Evolutionary conservation across 2,888 invertebrate genomes (phyloP), one percentile per base, ranked within the genome.

Genomic region (Lacanobia wlatinum): DNA sequence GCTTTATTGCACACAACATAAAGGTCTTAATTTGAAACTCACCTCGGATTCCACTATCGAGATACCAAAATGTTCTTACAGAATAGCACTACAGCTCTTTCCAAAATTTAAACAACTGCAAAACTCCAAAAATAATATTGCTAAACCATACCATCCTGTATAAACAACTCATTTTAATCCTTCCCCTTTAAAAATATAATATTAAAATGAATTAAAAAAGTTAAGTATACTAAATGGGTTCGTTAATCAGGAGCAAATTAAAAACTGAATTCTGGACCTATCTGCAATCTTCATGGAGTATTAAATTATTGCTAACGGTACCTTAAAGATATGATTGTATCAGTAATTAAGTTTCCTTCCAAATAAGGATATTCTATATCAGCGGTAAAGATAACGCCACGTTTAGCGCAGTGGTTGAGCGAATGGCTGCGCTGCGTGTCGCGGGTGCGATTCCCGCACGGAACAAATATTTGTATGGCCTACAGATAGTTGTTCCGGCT

Each of bases 131-230:
- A 5, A 1, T 34, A 34, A 34, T 34, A 6, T 34, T 34, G 34
- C 34, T 34, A 34, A 34, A 34, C 4, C 34, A 34, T 5, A 5
- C 6, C 34, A 34, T 0, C 16, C 77, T 81, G 53, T 78, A 65
- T 12, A 23, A 2, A 43, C 3, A n/a, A 28, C 38, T 23, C 2
- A 52, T 77, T 59, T 53, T 0, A 43, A 52, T 21, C 3, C 1
- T 12, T 40, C n/a, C 16, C 56, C 50, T 66, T 80, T 23, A 23
- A 82, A 65, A 56, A 58, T 43, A 56, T 82, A 18, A 66, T 63
- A 66, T 66, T 56, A 40, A 66, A 70, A 82, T 82, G 63, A 82
- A 82, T 79, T 71, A 60, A 66, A 28, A 70, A 76, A 56, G 9
- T 46, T 43, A 21, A 64, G 21, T 55, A 43, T 38, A 1, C 5